Percentiles rank a stretch among this genome's conserved stretches.
These are phyloP conservation scores for Acanthurus lineatus DNA, from an alignment of 2,797 vertebrate species.

Conservation along the genomic window DNA sequence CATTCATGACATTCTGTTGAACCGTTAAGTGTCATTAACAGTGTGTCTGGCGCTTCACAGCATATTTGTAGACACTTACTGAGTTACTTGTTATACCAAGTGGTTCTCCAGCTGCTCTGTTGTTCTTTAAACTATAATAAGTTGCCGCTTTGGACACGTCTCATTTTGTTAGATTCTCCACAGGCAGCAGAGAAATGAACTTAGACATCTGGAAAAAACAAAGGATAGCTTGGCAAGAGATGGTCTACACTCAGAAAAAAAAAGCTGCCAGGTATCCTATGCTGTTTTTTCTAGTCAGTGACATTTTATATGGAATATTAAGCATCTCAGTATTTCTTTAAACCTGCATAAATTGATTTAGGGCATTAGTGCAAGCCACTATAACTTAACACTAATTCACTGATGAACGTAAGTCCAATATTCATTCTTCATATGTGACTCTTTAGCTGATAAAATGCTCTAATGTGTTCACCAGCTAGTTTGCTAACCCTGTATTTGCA, in stretches of 20 bases:
- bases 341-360: background rate
- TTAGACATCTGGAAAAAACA: background rate
- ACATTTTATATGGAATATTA: background rate
- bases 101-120: constrained; percentile 38
- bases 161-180: constrained; percentile 34
- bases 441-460: background rate
- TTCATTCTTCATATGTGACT: background rate
- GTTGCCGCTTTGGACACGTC: constrained; percentile 11
- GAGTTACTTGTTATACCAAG: constrained; percentile 22
- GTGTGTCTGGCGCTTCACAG: constrained; percentile 46
- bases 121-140: constrained; percentile 38
- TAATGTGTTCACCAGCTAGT: background rate
- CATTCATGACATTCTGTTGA: constrained; percentile 34
- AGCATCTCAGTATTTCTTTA: background rate
- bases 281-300: background rate
- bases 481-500: background rate
- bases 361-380: background rate
- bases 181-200: constrained; percentile 15
- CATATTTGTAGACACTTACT: constrained; percentile 38
- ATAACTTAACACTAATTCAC: too few relatives aligned
- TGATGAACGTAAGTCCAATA: background rate
- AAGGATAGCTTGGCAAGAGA: background rate
- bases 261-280: background rate
- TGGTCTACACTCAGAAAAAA: too few relatives aligned
- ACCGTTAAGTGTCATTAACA: constrained; percentile 40